Percentiles rank a stretch among this genome's conserved stretches.
Conservation (phyloP, 2,113 vertebrate species). For the Sceloporus tristichus region DNA sequence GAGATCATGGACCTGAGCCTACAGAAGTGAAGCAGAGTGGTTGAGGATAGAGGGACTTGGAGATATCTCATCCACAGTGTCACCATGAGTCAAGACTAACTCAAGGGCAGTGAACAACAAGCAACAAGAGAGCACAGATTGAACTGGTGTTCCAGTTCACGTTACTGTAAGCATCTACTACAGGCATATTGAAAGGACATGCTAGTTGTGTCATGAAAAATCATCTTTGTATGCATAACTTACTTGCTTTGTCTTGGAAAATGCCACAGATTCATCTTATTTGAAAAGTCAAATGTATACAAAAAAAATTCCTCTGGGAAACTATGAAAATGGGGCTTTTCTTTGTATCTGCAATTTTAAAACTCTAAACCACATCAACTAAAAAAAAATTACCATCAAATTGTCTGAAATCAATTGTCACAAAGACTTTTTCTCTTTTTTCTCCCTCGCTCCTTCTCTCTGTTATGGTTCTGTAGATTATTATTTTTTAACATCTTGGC, state of each 20-base stretch:
- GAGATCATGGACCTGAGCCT: too few relatives aligned
- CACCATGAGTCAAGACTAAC: too few relatives aligned
- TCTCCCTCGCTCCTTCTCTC: slow-evolving; percentile 8
- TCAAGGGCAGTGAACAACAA: too few relatives aligned
- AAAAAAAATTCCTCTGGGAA: slow-evolving; percentile 37
- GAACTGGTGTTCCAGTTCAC: slow-evolving; percentile 45
- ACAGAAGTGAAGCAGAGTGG: too few relatives aligned
- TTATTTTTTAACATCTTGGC: slow-evolving; percentile 56
- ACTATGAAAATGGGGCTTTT: slow-evolving; percentile 52
- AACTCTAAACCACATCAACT: slow-evolving; percentile 51
- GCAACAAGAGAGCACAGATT: slow-evolving; percentile 30
- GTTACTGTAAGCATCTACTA: slow-evolving; percentile 25
- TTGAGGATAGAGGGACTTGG: too few relatives aligned
- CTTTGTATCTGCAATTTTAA: slow-evolving; percentile 62
- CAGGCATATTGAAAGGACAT: slow-evolving; percentile 25
- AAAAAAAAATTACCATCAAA: slow-evolving; percentile 62
- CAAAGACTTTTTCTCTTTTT: slow-evolving; percentile 38
- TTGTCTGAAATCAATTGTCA: slow-evolving; percentile 66
- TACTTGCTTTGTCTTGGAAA: slow-evolving; percentile 50
- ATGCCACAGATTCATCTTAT: slow-evolving; percentile 54
- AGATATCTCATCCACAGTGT: too few relatives aligned
- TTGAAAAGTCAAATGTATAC: slow-evolving; percentile 60
- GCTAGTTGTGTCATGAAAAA: background rate
- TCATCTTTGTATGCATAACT: slow-evolving; percentile 15
- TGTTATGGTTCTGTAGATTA: slow-evolving; percentile 56